Evolutionary conservation across 2,888 invertebrate genomes (phyloP), one percentile per base, ranked within the genome.

Genomic region (Pogonocherus hispidulus): DNA sequence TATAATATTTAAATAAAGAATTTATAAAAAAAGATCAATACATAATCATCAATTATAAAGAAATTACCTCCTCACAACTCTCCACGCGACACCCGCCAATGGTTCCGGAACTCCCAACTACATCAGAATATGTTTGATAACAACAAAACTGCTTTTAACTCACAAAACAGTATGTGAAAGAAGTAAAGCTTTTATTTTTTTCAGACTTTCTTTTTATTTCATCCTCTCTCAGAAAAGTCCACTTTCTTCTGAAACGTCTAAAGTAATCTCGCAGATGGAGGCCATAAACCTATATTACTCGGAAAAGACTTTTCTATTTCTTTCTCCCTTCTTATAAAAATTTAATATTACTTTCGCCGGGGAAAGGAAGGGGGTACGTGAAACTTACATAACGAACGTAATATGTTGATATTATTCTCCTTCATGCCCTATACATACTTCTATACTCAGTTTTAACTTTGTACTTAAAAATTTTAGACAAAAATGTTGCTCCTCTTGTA

Each of bases 191-290:
- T 79, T 81, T 80, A 78, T 80, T 81, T 82, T 80, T 80, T 80
- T 74, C 65, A 63, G 70, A 63, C 66, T 73, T 70, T 70, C 70
- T 75, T 70, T 41, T 73, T 71, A 71, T 75, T 72, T 74, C 66
- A 72, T 78, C 80, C 78, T 78, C 77, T 79, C 80, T 76, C 78
- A 71, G 72, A 76, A 83, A 83, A 83, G 84, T 85, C 84, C 83
- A 84, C 84, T 84, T 84, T 84, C 83, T 84, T 84, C 83, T 81
- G 82, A 84, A 85, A 84, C 81, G 84, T 84, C 85, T 84, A 82
- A 84, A 85, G 85, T 85, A 85, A 85, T 85, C 85, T 85, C 83
- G 84, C 85, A 85, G 85, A 85, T 85, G 85, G 85, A 85, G 84
- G 84, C 85, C 83, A 85, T 85, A 85, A 85, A 84, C 85, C 85